These are phyloP conservation scores for Eristalis intricaria DNA, from an alignment of 2,888 invertebrate species.

Conservation along the genomic window DNA sequence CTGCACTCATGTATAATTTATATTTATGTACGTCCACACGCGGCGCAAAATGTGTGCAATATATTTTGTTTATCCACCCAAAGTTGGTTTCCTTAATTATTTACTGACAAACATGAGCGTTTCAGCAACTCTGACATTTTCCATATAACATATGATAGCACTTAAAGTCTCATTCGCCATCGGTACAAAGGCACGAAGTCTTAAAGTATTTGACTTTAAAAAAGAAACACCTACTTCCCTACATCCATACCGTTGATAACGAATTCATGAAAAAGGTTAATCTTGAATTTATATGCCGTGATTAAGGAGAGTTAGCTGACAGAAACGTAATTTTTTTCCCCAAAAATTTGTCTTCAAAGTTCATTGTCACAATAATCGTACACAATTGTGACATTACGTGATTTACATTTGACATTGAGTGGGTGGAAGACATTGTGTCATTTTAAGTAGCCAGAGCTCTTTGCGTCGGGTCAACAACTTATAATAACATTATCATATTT, in stretches of 20 bases:
- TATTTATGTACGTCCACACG: neutral
- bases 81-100: neutral
- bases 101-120: neutral
- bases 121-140: neutral
- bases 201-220: neutral
- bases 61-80: neutral
- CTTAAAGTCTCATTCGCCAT: neutral
- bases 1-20: neutral
- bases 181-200: neutral
- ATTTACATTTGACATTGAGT: conserved; percentile 9
- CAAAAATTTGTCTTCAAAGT: conserved; percentile 12
- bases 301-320: conserved; percentile 22
- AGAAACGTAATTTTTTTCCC: neutral
- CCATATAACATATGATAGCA: neutral
- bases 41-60: neutral
- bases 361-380: conserved; percentile 23
- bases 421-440: conserved; percentile 15
- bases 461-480: conserved; percentile 1
- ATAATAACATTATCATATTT: neutral
- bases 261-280: conserved; percentile 1
- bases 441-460: neutral
- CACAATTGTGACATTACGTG: conserved; percentile 13
- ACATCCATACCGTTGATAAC: neutral
- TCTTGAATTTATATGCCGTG: conserved; percentile 10
- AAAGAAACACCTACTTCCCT: neutral